Evolutionary conservation across 2,797 vertebrate species (phyloP).

Genomic region (Schizopygopsis pylzovi): DNA sequence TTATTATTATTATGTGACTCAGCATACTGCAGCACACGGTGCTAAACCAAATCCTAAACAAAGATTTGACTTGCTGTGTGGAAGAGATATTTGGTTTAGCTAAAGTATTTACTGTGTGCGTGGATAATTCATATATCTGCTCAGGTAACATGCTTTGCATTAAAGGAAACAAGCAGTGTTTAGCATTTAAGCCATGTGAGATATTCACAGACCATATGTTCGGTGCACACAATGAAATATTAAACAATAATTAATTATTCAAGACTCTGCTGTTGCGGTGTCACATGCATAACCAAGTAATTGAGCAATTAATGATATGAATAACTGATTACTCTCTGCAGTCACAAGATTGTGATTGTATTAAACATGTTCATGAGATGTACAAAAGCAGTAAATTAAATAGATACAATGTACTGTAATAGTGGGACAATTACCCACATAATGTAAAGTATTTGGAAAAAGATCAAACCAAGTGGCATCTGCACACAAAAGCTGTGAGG

Average conservation of each 20-base stretch:
- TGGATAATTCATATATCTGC: slow-evolving; percentile 37
- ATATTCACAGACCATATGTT: slow-evolving; percentile 51
- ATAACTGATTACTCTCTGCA: slow-evolving; percentile 75
- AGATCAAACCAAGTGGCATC: background rate
- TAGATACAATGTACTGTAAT: slow-evolving; percentile 35
- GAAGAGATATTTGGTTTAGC: background rate
- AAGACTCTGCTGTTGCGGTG: slow-evolving; percentile 64
- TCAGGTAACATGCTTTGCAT: slow-evolving; percentile 44
- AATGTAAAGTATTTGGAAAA: background rate
- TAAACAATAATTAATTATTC: slow-evolving; percentile 77
- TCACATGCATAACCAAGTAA: slow-evolving; percentile 72
- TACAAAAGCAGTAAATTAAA: slow-evolving; percentile 68
- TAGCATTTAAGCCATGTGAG: slow-evolving; percentile 14
- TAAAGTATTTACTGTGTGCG: slow-evolving; percentile 19
- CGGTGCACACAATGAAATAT: slow-evolving; percentile 73
- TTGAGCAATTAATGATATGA: slow-evolving; percentile 78
- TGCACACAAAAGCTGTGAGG: background rate
- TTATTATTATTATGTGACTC: slow-evolving; percentile 40
- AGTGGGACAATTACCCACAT: background rate
- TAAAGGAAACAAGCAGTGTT: slow-evolving; percentile 41
- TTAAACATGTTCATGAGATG: slow-evolving; percentile 72
- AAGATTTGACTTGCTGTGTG: background rate
- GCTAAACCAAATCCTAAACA: slow-evolving; percentile 65
- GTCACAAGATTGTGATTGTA: slow-evolving; percentile 66
- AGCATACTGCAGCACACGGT: slow-evolving; percentile 32